These are phyloP conservation scores for Dicerorhinus sumatrensis DNA, from an alignment of 2,113 vertebrate species.

Conservation along the genomic window DNA sequence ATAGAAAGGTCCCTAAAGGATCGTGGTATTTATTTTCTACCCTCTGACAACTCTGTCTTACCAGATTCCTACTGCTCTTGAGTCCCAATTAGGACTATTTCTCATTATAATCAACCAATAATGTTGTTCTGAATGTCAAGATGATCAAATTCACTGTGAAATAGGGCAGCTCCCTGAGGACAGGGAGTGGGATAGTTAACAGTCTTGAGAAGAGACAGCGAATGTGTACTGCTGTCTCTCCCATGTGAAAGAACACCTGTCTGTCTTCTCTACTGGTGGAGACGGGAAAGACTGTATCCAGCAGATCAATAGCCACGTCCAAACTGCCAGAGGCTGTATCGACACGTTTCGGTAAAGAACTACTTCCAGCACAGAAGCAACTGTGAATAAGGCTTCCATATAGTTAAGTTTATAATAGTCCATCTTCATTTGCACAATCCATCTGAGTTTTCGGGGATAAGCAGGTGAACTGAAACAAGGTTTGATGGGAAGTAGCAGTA, in stretches of 20 bases:
- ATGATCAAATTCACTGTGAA: slow-evolving; percentile 7
- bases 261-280: background rate
- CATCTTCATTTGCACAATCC: background rate
- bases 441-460: background rate
- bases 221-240: background rate
- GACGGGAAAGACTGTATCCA: background rate
- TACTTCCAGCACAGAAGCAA: background rate
- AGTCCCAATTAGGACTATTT: background rate
- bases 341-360: background rate
- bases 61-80: background rate
- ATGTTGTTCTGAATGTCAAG: background rate
- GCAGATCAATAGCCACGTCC: background rate
- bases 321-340: background rate
- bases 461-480: background rate
- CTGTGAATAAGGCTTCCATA: background rate
- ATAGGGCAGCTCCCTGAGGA: background rate
- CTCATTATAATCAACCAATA: background rate
- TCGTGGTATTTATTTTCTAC: background rate
- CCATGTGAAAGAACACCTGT: background rate
- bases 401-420: background rate
- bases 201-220: background rate
- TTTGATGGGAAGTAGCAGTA: background rate
- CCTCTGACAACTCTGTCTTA: background rate
- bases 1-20: background rate
- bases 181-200: background rate